These are phyloP conservation scores for Dryoscopus gambensis DNA, from an alignment of 2,113 vertebrate species.

Conservation along the genomic window DNA sequence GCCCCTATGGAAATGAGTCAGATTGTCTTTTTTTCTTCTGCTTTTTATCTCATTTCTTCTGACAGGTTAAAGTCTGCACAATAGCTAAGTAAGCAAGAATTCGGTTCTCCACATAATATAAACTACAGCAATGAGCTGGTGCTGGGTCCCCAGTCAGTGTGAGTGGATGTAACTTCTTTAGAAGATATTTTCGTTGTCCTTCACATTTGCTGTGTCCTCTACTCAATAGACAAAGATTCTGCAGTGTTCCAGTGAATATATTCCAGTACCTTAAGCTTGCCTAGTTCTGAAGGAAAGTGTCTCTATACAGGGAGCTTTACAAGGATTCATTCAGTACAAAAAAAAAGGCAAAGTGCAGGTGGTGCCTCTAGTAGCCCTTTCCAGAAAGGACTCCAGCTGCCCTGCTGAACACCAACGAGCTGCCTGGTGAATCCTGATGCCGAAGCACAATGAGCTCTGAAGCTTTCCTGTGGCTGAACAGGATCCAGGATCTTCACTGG, in stretches of 20 bases:
- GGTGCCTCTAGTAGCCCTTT: background rate
- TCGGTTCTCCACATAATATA: background rate
- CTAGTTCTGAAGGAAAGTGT: background rate
- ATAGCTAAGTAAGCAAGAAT: constrained; percentile 21
- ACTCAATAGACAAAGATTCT: background rate
- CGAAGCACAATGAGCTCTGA: background rate
- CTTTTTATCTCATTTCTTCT: constrained; percentile 31
- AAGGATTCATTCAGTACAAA: background rate
- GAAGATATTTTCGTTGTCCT: background rate
- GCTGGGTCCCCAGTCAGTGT: background rate
- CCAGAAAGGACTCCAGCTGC: background rate
- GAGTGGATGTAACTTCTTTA: background rate
- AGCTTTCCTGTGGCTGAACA: background rate
- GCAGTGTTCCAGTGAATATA: background rate
- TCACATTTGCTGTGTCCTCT: background rate
- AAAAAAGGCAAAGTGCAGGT: background rate
- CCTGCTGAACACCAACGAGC: background rate
- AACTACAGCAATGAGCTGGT: background rate
- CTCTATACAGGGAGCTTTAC: background rate
- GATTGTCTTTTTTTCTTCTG: background rate
- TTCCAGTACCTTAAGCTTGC: background rate
- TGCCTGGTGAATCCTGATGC: background rate
- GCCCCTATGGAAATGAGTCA: constrained; percentile 44
- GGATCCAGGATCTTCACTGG: background rate
- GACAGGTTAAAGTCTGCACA: constrained; percentile 21